Conservation (phyloP, 2,888 invertebrate genomes). For the Acrobasis repandana region DNA sequence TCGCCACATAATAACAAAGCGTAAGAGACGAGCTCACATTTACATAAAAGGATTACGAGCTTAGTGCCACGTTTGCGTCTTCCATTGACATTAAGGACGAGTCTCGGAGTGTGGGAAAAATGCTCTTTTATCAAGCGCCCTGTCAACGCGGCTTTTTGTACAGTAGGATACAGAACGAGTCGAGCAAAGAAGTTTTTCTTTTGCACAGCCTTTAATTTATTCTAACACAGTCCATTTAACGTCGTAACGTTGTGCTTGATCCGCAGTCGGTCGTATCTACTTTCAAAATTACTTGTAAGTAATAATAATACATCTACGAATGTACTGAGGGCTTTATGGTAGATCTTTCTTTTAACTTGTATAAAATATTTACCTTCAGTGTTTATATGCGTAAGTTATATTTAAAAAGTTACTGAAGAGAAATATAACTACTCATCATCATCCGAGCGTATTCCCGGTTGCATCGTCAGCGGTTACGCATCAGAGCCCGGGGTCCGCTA, state of each 20-base stretch:
- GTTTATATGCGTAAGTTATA: too few species aligned
- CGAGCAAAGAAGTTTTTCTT: background rate
- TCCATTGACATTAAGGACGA: constrained; percentile 48
- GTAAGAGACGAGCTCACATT: constrained; percentile 42
- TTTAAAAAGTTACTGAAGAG: too few species aligned
- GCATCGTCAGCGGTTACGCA: too few species aligned
- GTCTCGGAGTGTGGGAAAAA: constrained; percentile 40
- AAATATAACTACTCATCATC: too few species aligned
- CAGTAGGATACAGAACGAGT: background rate
- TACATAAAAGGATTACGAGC: constrained; percentile 53
- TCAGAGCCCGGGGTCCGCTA: too few species aligned
- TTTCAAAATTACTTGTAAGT: background rate
- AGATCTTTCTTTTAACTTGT: too few species aligned
- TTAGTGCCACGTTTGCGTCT: constrained; percentile 40
- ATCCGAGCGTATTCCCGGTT: too few species aligned
- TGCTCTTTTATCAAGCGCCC: constrained; percentile 36
- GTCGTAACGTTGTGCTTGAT: background rate
- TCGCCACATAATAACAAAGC: constrained; percentile 34
- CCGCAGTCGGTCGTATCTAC: background rate
- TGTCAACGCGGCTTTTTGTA: background rate
- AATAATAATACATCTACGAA: background rate
- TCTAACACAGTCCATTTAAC: background rate
- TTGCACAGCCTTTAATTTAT: background rate
- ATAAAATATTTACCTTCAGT: too few species aligned
- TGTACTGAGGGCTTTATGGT: background rate